Evolutionary conservation across 2,113 vertebrate species (phyloP), one percentile per base, ranked within the genome.

Genomic region (Datnioides undecimradiatus): DNA sequence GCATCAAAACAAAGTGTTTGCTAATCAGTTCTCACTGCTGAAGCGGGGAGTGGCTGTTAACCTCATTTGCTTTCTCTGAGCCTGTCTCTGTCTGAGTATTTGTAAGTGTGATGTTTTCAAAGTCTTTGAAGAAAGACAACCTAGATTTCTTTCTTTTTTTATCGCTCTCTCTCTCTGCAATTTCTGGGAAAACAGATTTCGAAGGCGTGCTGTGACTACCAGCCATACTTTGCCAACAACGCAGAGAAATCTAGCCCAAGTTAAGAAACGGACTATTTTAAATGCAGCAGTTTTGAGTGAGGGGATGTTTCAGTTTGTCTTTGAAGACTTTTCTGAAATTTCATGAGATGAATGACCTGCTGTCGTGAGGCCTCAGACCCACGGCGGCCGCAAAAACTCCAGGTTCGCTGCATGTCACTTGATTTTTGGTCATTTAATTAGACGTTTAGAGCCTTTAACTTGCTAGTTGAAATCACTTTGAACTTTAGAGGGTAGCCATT

Each of bases 71-170:
- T 69, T 76, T 76, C 75, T 48, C 49, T 14, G 25, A 40, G 38
- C 40, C 33, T 5, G 19, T 69, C 58, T 76, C 31, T 23, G 23
- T 78, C 54, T 46, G 62, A 17, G 33, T 55, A 3, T 84, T 68
- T 73, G 60, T 59, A 34, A 76, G 13, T 65, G 25, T 27, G 38
- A 79, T 62, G 54, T 45, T 78, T 83, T 75, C 57, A 45, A 64
- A 70, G 63, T 80, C 49, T 86, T 74, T 79, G 57, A 82, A 76
- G 73, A 81, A 62, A 62, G 58, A 57, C 67, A 88, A 67, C 64
- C 52, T 52, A 64, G 62, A 41, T 63, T 43, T 71, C 17, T 41
- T 81, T 76, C 23, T 63, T 63, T n/a, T n/a, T n/a, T n/a, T n/a
- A n/a, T n/a, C n/a, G n/a, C n/a, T n/a, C n/a, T 4, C 2, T 52